Percentiles rank a stretch among this genome's conserved stretches.
Conservation (phyloP, 2,113 vertebrate species). For the Seriola quinqueradiata region DNA sequence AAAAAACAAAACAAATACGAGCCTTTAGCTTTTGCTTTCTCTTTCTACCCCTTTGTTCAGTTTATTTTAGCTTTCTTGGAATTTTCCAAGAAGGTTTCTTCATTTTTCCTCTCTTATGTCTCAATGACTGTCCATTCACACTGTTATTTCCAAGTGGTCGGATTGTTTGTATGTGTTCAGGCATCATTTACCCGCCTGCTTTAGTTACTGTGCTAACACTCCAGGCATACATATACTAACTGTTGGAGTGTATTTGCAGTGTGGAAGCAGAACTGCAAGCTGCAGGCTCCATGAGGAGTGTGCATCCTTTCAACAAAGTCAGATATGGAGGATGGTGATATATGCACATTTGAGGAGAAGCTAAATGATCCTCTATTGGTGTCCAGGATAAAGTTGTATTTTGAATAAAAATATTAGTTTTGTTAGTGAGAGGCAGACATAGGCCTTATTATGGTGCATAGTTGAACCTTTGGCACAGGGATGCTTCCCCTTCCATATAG, state of each 20-base stretch:
- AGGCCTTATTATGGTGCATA: background rate
- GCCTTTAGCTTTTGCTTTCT: background rate
- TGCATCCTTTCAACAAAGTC: background rate
- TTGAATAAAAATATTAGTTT: background rate
- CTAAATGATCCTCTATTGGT: background rate
- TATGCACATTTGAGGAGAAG: background rate
- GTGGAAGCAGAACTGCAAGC: background rate
- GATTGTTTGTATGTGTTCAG: background rate
- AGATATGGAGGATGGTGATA: background rate
- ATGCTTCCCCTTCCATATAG: background rate
- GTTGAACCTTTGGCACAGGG: background rate
- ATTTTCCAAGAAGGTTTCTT: background rate
- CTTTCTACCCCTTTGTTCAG: background rate
- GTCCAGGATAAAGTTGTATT: background rate
- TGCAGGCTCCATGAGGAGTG: background rate
- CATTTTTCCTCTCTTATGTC: background rate
- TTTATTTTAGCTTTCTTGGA: slow-evolving; percentile 5
- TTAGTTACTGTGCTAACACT: background rate
- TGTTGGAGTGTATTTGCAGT: background rate
- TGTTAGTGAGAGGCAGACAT: background rate
- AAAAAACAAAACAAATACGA: background rate
- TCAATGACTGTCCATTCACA: background rate
- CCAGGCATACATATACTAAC: background rate
- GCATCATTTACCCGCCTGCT: background rate
- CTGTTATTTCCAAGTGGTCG: background rate